Evolutionary conservation across 2,888 invertebrate species (phyloP).

Genomic region (Zele albiditarsus): DNA sequence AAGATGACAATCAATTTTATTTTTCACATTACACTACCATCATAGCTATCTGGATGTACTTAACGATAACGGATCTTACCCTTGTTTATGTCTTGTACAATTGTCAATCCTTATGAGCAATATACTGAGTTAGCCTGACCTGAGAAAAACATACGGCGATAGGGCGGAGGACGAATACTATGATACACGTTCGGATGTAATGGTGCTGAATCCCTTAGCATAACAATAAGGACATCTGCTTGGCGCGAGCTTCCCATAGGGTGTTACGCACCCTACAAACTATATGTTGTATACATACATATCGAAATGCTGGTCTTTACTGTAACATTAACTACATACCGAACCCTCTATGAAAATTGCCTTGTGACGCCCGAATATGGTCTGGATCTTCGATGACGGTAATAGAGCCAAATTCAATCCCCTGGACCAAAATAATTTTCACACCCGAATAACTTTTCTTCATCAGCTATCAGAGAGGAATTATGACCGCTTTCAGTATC

Average conservation of each 20-base stretch:
- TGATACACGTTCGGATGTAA: conserved; percentile 49
- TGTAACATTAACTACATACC: conserved; percentile 28
- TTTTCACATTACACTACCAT: background rate
- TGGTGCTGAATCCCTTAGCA: conserved; percentile 64
- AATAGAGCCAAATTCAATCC: conserved; percentile 51
- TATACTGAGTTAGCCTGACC: conserved; percentile 25
- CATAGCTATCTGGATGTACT: conserved; percentile 10
- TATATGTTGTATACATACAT: conserved; percentile 56
- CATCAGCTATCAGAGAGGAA: conserved; percentile 21
- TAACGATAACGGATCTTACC: conserved; percentile 17
- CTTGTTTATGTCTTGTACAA: conserved; percentile 10
- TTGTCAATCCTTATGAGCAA: conserved; percentile 18
- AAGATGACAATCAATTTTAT: background rate
- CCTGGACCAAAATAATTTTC: conserved; percentile 15
- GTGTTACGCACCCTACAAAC: conserved; percentile 54
- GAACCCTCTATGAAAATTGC: conserved; percentile 31
- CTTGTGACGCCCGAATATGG: conserved; percentile 29
- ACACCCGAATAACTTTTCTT: conserved; percentile 43
- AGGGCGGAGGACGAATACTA: conserved; percentile 60
- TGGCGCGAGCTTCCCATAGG: conserved; percentile 62
- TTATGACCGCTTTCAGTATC: conserved; percentile 6
- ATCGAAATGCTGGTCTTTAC: conserved; percentile 6
- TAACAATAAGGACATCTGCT: conserved; percentile 70
- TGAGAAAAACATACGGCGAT: conserved; percentile 51
- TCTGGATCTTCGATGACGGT: conserved; percentile 55